phyloP scores from a whole-genome alignment of 2,797 vertebrate genomes.

The Eutrigla gurnardus region DNA sequence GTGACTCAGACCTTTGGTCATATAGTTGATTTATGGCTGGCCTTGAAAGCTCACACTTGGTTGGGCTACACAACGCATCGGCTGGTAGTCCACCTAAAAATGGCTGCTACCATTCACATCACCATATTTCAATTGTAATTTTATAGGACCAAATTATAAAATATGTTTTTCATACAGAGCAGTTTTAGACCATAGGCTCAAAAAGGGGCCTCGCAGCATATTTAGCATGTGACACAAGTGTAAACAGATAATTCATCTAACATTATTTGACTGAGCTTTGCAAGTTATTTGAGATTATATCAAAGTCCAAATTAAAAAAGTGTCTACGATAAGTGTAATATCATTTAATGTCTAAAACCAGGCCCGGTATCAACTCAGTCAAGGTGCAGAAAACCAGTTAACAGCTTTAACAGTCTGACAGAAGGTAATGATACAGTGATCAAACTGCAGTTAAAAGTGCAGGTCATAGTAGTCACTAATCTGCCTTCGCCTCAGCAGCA shows the following conservation, averaged over 20 bases:
- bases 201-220: conserved; percentile 56
- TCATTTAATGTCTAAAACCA: conserved; percentile 65
- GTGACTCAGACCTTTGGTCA: conserved; percentile 42
- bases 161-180: not conserved
- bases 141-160: not conserved
- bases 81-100: conserved; percentile 31
- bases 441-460: conserved; percentile 38
- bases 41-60: conserved; percentile 66
- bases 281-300: conserved; percentile 60
- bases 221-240: conserved; percentile 57
- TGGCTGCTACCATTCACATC: conserved; percentile 43
- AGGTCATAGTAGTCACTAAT: conserved; percentile 67
- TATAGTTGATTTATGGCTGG: conserved; percentile 54
- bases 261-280: conserved; percentile 49
- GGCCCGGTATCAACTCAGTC: conserved; percentile 53
- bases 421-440: conserved; percentile 37
- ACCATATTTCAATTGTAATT: not conserved
- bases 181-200: not conserved
- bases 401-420: conserved; percentile 62
- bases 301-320: conserved; percentile 66
- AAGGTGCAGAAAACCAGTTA: conserved; percentile 71
- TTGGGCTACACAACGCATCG: conserved; percentile 25
- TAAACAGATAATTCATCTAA: conserved; percentile 59
- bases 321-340: conserved; percentile 51
- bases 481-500: conserved; percentile 79